Conservation (phyloP, 2,797 vertebrate species). For the Aulostomus chinensis region DNA sequence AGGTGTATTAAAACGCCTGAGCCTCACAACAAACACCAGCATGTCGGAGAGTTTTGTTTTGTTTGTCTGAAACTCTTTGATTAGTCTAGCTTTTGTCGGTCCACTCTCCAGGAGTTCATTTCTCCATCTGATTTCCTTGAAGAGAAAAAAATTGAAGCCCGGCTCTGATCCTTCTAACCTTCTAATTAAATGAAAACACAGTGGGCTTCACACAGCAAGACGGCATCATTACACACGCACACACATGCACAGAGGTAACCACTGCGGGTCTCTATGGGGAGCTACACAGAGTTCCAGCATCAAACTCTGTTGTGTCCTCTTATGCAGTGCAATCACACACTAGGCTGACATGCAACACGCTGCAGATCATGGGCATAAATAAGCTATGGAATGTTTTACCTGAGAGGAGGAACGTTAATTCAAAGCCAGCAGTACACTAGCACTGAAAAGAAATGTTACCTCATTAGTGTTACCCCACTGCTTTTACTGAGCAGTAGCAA, state of each 20-base stretch:
- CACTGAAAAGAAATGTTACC: conserved; percentile 67
- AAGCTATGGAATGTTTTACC: conserved; percentile 72
- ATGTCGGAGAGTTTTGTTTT: not conserved
- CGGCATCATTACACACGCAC: conserved; percentile 14
- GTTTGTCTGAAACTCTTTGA: conserved; percentile 39
- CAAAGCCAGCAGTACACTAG: conserved; percentile 69
- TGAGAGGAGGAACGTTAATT: conserved; percentile 71
- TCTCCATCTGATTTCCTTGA: conserved; percentile 60
- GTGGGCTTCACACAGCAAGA: conserved; percentile 61
- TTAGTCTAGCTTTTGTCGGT: conserved; percentile 49
- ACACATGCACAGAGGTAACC: conserved; percentile 35
- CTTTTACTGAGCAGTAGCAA: conserved; percentile 58
- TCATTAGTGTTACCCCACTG: conserved; percentile 77
- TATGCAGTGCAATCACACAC: conserved; percentile 63
- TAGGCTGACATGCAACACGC: conserved; percentile 65
- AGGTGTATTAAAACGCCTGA: conserved; percentile 26
- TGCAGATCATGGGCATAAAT: conserved; percentile 69
- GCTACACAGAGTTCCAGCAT: conserved; percentile 47
- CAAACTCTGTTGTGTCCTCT: conserved; percentile 60
- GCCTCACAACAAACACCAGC: conserved; percentile 21
- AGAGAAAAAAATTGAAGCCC: conserved; percentile 68
- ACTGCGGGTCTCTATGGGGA: conserved; percentile 51
- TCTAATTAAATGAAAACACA: conserved; percentile 82
- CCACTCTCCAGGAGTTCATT: conserved; percentile 62
- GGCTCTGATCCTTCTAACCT: conserved; percentile 76